phyloP scores from a whole-genome alignment of 2,797 vertebrate genomes.

The Smutsia temminckii region DNA sequence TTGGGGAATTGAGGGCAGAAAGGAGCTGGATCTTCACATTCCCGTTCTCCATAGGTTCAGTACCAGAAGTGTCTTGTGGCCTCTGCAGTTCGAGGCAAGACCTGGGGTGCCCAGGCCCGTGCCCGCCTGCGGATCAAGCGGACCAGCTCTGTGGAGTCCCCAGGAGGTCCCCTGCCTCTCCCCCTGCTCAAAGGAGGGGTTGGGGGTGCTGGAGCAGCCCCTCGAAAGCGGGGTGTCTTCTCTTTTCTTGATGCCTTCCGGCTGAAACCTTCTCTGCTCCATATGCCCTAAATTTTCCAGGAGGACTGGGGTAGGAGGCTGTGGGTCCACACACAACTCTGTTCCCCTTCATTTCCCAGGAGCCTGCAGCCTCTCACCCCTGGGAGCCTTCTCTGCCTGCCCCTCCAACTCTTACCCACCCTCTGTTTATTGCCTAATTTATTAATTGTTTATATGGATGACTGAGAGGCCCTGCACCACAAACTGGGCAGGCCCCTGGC shows the following conservation, averaged over 20 bases:
- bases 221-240: conserved; percentile 90
- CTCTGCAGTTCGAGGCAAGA: conserved; percentile 89
- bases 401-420: conserved; percentile 1
- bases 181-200: conserved; percentile 80
- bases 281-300: conserved; percentile 82
- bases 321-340: not conserved
- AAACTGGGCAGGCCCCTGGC: conserved; percentile 57
- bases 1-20: not conserved
- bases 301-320: conserved; percentile 37
- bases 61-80: conserved; percentile 97
- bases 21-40: conserved; percentile 44
- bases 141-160: conserved; percentile 90
- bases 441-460: conserved; percentile 63
- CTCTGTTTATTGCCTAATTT: conserved; percentile 57
- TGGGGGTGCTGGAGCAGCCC: conserved; percentile 77
- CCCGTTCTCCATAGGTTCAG: conserved; percentile 88
- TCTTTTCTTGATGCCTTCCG: conserved; percentile 94
- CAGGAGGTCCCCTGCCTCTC: conserved; percentile 82
- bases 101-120: conserved; percentile 85
- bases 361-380: conserved; percentile 41
- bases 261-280: conserved; percentile 90
- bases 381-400: conserved; percentile 44
- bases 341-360: not conserved
- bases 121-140: conserved; percentile 88
- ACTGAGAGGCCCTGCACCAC: conserved; percentile 60